Evolutionary conservation across 2,797 vertebrate genomes (phyloP).

Genomic region (Falco concolor): DNA sequence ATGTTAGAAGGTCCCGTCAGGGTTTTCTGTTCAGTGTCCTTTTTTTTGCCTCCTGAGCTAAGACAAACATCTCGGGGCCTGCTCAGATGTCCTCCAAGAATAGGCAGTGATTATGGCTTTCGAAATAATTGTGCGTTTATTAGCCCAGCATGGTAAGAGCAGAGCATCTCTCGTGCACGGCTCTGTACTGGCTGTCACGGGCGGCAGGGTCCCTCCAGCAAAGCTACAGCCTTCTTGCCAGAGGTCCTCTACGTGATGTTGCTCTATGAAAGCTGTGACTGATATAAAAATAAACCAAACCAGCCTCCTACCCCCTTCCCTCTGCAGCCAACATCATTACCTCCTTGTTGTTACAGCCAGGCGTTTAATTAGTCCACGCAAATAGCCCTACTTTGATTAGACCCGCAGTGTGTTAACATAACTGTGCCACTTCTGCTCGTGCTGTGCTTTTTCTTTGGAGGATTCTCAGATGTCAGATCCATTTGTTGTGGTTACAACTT

Average conservation of each 20-base stretch:
- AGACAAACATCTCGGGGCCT: neutral
- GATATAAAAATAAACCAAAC: neutral
- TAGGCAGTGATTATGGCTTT: neutral
- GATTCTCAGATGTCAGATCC: neutral
- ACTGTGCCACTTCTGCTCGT: neutral
- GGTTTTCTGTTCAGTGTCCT: neutral
- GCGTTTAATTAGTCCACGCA: neutral
- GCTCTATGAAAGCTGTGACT: neutral
- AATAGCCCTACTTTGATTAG: neutral
- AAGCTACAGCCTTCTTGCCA: neutral
- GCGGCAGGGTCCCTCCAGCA: neutral
- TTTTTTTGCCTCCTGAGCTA: neutral
- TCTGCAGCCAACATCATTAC: neutral
- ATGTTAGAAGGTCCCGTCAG: neutral
- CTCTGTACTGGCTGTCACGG: neutral
- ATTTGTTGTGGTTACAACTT: neutral
- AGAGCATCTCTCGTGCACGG: fast-evolving
- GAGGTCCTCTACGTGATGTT: neutral
- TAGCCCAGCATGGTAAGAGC: neutral
- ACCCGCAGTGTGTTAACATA: neutral
- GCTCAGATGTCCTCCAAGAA: neutral
- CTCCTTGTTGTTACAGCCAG: neutral
- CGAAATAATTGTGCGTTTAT: neutral
- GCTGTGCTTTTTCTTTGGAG: neutral
- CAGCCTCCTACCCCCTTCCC: neutral